These are phyloP conservation scores for Deilephila porcellus DNA, from an alignment of 2,888 invertebrate genomes.

Conservation along the genomic window DNA sequence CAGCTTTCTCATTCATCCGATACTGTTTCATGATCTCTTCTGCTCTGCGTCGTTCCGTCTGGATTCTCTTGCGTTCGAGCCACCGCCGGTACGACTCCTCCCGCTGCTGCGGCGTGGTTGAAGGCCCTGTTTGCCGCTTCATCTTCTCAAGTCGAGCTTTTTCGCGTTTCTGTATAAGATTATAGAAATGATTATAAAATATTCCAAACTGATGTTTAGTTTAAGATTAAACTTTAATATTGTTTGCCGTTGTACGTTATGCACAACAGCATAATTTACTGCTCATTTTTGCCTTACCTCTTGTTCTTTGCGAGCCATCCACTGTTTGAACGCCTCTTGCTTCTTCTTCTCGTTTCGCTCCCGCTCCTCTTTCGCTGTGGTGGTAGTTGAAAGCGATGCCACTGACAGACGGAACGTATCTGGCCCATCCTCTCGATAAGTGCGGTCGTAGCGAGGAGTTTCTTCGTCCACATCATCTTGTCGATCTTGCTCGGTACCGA, in stretches of 20 bases:
- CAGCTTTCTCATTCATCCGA: constrained; percentile 63
- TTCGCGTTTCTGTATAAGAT: constrained; percentile 59
- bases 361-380: constrained; percentile 77
- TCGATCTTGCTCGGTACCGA: constrained; percentile 41
- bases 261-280: too few species aligned
- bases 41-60: constrained; percentile 68
- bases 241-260: too few species aligned
- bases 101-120: constrained; percentile 73
- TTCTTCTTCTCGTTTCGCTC: constrained; percentile 71
- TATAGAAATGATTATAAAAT: neutral
- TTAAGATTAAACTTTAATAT: too few species aligned
- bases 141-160: constrained; percentile 63
- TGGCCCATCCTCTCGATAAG: constrained; percentile 71
- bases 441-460: constrained; percentile 65
- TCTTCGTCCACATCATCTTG: constrained; percentile 52
- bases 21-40: constrained; percentile 73
- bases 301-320: constrained; percentile 75
- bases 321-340: constrained; percentile 73
- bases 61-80: constrained; percentile 80
- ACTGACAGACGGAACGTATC: constrained; percentile 79
- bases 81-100: constrained; percentile 81
- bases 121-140: constrained; percentile 53
- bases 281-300: constrained; percentile 56
- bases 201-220: too few species aligned
- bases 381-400: constrained; percentile 73